Evolutionary conservation across 2,888 invertebrate genomes (phyloP), one percentile per base, ranked within the genome.

Genomic region (Polyommatus icarus): DNA sequence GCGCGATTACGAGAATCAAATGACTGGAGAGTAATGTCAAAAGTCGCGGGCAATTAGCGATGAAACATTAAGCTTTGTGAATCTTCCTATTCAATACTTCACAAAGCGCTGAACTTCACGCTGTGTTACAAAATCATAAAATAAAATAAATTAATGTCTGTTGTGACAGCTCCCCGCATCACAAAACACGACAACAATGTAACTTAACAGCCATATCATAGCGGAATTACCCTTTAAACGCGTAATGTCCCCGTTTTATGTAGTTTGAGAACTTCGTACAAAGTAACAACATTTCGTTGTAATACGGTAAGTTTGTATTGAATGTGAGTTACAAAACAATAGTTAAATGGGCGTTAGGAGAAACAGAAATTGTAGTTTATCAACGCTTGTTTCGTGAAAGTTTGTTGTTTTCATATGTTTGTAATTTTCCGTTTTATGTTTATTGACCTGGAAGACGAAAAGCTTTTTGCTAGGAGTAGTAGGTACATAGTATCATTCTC

Each of bases 111-210:
- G 85, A 84, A 84, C 90, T 90, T 93, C 92, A 93, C 89, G 93
- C 89, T 82, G 84, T 86, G 86, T 93, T 93, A 93, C 87, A 84
- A 86, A 87, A 89, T 89, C 91, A 88, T 92, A 91, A 92, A 92
- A 88, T 89, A 87, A 89, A 91, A 90, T 90, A 87, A 91, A 90
- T 90, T 91, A 91, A 91, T 90, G 91, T 91, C 90, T 93, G 92
- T 93, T 93, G 90, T 93, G 93, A 92, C 93, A 92, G 89, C 87
- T 88, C 88, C 89, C 91, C 90, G 90, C 91, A 90, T 92, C 89
- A 91, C 92, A 90, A 89, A 91, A 91, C 87, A 87, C 86, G 85
- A 82, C 90, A 91, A 92, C 93, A 93, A 92, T 91, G 92, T 90
- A 86, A 88, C 88, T 90, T 90, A 92, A 93, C 89, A 86, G 86